Base-by-base conservation (phyloP, 2,888 invertebrate genomes). In the Coelinius sp. region DNA sequence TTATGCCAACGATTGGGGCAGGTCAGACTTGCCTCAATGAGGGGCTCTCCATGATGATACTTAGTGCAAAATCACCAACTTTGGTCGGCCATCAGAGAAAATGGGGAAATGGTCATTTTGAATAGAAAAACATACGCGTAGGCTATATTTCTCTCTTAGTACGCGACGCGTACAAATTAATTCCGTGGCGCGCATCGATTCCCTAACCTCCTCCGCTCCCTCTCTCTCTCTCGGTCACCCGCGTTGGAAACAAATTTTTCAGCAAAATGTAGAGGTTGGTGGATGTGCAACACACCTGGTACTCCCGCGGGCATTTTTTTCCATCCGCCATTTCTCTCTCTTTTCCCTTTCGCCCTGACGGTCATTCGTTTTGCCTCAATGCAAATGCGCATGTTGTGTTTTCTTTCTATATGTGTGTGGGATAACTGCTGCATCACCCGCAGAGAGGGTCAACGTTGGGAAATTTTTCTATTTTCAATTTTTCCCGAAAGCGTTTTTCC, bases 1-100 rank as follows among this genome's bases (percentile, higher is more conserved):
- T 77, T 76, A 44, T 59, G 41, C 46, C 75, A 73, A 76, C 76
- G 49, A 66, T 66, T 66, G 35, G 27, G 49, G 35, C 35, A 52
- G 66, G 52, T 66, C 64, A 64, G 64, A 49, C 52, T 24, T 35
- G 20, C 31, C 38, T 20, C 35, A 52, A 53, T 24, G 35, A 22
- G 4, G 25, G 41, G 4, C 53, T 27, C 24, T 25, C n/a, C n/a
- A n/a, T 59, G 38, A 41, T 27, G 38, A 22, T 38, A 22, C 27
- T 27, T 22, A 35, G 20, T 8, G 27, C 27, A 14, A 24, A 56
- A 56, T 56, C 56, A 56, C 27, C 56, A 56, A 56, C 31, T 49
- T 49, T 6, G 46, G 46, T 1, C 12, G 17, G 46, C 17, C 46
- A 20, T 44, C 44, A 44, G 44, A 44, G 10, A 49, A 49, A 8